A percentile compares a stretch with the other conserved stretches of the same genome.
Conservation (phyloP, 2,797 vertebrate species). For the Mormyrus proboscirostris region DNA sequence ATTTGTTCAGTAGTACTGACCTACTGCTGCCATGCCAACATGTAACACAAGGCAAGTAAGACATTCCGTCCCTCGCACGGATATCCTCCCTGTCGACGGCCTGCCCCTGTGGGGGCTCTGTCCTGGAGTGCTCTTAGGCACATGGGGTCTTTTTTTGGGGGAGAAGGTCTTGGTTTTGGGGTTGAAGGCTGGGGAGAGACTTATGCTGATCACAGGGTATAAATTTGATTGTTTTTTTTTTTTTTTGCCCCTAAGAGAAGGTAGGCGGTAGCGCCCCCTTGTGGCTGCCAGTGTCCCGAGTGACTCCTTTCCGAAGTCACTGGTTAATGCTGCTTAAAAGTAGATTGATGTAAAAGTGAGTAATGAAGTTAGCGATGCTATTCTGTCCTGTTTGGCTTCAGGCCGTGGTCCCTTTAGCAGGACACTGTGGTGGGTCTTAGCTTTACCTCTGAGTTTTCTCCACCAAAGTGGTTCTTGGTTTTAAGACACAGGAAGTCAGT, state of each 20-base stretch:
- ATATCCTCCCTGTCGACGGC: slow-evolving; percentile 52
- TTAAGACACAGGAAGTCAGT: not conserved
- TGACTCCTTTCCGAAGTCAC: not conserved
- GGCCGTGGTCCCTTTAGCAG: not conserved
- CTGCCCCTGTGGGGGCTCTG: slow-evolving; percentile 17
- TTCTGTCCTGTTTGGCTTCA: not conserved
- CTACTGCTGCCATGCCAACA: slow-evolving; percentile 74
- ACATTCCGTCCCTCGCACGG: slow-evolving; percentile 62
- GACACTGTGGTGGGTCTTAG: not conserved
- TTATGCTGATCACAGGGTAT: not conserved
- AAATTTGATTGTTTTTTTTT: not conserved
- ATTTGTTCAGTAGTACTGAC: slow-evolving; percentile 73
- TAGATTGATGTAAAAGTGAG: not conserved
- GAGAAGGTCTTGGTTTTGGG: slow-evolving; percentile 8
- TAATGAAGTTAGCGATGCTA: not conserved
- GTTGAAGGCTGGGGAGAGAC: not conserved
- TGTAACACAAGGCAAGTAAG: slow-evolving; percentile 76
- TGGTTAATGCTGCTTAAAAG: not conserved
- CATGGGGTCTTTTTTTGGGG: slow-evolving; percentile 20
- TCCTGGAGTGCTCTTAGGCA: slow-evolving; percentile 48
- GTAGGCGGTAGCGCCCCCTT: not conserved
- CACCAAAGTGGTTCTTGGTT: not conserved
- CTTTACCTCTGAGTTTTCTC: not conserved
- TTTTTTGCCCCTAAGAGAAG: not conserved
- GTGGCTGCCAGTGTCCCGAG: not conserved